phyloP scores from a whole-genome alignment of 1,140 invertebrate species.

The Diprion similis region DNA sequence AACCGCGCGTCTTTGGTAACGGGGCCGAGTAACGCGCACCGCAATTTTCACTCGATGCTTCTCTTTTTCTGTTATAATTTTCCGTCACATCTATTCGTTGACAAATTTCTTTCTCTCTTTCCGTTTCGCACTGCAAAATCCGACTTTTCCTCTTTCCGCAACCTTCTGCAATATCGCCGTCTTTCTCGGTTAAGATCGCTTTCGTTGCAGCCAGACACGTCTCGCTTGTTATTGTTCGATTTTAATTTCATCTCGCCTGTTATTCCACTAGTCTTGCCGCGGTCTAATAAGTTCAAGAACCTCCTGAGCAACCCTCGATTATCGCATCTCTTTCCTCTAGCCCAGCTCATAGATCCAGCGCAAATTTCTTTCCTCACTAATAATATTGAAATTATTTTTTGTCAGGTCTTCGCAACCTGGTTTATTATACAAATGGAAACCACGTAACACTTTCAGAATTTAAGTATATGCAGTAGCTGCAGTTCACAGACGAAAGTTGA shows the following conservation, averaged over 20 bases:
- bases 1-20: not conserved
- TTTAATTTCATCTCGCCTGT: not conserved
- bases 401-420: not conserved
- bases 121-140: too few relatives aligned
- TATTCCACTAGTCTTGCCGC: not conserved
- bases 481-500: not conserved
- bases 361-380: not conserved
- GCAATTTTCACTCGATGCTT: not conserved
- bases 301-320: not conserved
- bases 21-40: slow-evolving; percentile 11
- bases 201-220: too few relatives aligned
- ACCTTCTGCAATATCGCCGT: too few relatives aligned
- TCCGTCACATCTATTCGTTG: slow-evolving; percentile 7
- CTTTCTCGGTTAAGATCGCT: too few relatives aligned
- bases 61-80: not conserved
- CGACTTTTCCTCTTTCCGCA: too few relatives aligned
- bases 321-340: not conserved
- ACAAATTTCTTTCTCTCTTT: slow-evolving; percentile 9
- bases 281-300: not conserved
- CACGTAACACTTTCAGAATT: not conserved
- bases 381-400: slow-evolving; percentile 6
- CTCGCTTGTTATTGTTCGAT: not conserved
- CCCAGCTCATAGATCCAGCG: not conserved
- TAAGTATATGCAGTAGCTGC: not conserved
- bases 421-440: not conserved